These are phyloP conservation scores for Littorina saxatilis DNA, from an alignment of 1,140 invertebrate species.

Conservation along the genomic window DNA sequence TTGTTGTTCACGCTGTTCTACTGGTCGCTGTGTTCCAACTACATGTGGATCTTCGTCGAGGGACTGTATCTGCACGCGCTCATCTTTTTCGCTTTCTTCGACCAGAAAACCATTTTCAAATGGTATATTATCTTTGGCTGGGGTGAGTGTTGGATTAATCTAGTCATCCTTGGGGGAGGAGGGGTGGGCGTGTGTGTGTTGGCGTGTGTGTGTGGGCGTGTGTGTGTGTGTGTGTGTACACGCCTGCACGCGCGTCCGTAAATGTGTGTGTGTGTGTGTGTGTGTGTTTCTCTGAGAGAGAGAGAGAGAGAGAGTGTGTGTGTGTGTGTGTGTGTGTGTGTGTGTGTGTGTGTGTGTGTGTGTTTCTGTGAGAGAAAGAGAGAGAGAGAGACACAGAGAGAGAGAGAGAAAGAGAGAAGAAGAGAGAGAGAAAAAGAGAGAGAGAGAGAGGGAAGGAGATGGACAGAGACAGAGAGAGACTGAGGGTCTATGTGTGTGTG, in stretches of 20 bases:
- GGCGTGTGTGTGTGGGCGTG: background rate
- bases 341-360: constrained; percentile 22
- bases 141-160: constrained; percentile 78
- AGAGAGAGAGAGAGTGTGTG: too few relatives aligned
- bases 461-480: too few relatives aligned
- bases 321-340: constrained; percentile 2
- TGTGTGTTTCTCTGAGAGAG: too few relatives aligned
- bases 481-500: too few relatives aligned
- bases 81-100: constrained; percentile 85
- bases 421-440: too few relatives aligned
- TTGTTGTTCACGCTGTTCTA: constrained; percentile 83
- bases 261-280: too few relatives aligned
- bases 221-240: constrained; percentile 19
- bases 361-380: too few relatives aligned
- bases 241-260: background rate
- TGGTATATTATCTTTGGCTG: constrained; percentile 84
- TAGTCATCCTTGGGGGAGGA: background rate
- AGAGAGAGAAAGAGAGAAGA: too few relatives aligned
- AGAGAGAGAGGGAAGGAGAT: too few relatives aligned
- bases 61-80: constrained; percentile 87
- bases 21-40: constrained; percentile 86
- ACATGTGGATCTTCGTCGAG: constrained; percentile 88
- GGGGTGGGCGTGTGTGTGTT: background rate
- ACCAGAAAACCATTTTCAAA: constrained; percentile 82
- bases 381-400: too few relatives aligned